A percentile compares a stretch with the other conserved stretches of the same genome.
These are phyloP conservation scores for Cassiopea xamachana DNA, from an alignment of 30 jellyfish, hydroid and myxozoan genomes.

Conservation along the genomic window DNA sequence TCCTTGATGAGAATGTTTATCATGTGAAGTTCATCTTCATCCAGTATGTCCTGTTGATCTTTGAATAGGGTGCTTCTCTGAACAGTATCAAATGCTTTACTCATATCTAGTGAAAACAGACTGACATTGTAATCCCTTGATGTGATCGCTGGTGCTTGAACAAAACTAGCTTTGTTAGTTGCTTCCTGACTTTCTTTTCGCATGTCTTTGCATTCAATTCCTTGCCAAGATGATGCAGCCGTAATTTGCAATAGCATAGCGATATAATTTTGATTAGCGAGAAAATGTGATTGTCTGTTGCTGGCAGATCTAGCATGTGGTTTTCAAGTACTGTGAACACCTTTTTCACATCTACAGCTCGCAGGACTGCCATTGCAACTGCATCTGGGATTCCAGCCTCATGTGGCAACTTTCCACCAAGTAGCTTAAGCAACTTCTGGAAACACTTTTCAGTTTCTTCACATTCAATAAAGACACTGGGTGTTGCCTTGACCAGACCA, in stretches of 20 bases:
- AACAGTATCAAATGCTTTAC: no score
- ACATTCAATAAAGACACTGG: constrained; percentile 5
- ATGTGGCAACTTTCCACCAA: constrained; percentile 17
- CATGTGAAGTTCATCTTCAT: no score
- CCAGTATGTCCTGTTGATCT: no score
- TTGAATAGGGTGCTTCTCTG: no score
- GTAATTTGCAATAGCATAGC: no score
- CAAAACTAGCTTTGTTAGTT: background rate
- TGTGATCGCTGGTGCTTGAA: background rate
- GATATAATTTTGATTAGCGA: background rate
- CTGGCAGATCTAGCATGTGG: constrained; percentile 42
- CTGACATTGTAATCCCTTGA: background rate
- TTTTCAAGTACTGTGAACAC: constrained; percentile 27
- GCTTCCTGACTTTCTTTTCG: constrained; percentile 7
- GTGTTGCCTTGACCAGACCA: constrained; percentile 37
- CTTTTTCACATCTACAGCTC: background rate
- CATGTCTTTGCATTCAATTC: no score
- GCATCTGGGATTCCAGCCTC: constrained; percentile 10
- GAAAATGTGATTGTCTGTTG: background rate
- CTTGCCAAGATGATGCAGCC: no score
- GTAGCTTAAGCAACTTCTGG: background rate
- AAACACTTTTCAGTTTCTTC: constrained; percentile 13
- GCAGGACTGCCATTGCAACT: constrained; percentile 3
- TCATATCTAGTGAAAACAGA: background rate
- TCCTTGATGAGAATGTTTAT: no score